Percentiles rank a stretch among this genome's conserved stretches.
These are phyloP conservation scores for Xestia sexstrigata DNA, from an alignment of 2,888 invertebrate species.

Conservation along the genomic window DNA sequence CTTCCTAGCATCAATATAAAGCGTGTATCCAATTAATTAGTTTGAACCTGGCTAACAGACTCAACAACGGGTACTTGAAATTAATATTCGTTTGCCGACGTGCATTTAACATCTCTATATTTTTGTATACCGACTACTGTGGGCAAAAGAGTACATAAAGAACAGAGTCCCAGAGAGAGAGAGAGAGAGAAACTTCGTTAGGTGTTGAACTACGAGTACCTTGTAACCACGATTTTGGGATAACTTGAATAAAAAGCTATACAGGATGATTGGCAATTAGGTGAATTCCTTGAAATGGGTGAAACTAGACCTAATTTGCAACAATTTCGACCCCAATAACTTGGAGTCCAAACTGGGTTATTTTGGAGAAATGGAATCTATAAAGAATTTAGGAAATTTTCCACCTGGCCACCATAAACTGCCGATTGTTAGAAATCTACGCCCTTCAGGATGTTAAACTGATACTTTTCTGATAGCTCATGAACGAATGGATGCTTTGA, in stretches of 20 bases:
- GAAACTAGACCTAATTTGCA: too few species aligned
- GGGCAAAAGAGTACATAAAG: slow-evolving; percentile 3
- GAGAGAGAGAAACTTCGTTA: neutral
- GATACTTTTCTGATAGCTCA: too few species aligned
- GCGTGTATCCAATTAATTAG: slow-evolving; percentile 38
- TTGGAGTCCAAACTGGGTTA: neutral
- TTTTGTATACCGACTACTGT: neutral
- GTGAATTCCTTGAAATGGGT: too few species aligned
- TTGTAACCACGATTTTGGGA: neutral
- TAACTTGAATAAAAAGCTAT: neutral
- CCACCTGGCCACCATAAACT: too few species aligned
- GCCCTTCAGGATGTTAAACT: too few species aligned
- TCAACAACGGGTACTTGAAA: slow-evolving; percentile 37
- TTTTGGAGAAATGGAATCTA: neutral
- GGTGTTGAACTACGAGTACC: neutral
- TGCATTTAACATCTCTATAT: slow-evolving; percentile 15
- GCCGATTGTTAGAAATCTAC: too few species aligned
- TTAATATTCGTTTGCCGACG: slow-evolving; percentile 49
- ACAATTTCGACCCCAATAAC: too few species aligned
- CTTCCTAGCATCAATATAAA: slow-evolving; percentile 16
- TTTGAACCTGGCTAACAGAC: slow-evolving; percentile 26
- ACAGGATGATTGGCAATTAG: too few species aligned
- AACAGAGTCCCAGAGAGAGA: neutral
- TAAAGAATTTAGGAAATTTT: too few species aligned
- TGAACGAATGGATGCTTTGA: too few species aligned